Base-by-base conservation (phyloP, 2,113 vertebrate species). In the Coptodon bakossiorum region DNA sequence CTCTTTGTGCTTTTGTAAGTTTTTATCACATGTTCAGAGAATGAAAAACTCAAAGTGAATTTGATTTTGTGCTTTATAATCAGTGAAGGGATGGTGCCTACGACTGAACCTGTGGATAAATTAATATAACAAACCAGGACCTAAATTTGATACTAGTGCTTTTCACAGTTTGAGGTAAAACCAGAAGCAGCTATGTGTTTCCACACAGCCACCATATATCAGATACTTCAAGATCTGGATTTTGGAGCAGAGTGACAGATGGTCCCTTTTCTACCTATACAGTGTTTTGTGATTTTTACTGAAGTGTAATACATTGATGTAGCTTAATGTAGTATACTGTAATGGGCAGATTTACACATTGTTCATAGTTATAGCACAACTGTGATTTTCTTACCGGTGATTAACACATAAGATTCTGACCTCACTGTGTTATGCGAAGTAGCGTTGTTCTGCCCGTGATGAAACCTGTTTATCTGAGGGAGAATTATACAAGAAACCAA, bases 1-100 rank as follows among this genome's bases (percentile, higher is more conserved):
- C n/a, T 54, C n/a, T 22, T 22, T 54, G n/a, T 54, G n/a, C 52
- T 54, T 54, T 54, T 54, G 9, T 54, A 5, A 2, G 9, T 1
- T 54, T 54, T 22, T 11, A 22, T 54, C n/a, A 54, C 52, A 54
- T 22, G 52, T 22, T 22, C 52, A 54, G 52, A 54, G n/a, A 54
- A 54, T 0, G 52, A 22, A 54, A 54, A 54, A 22, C 52, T 54
- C 52, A 22, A 54, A 22, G 52, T 22, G n/a, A 54, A 54, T 54
- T 54, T 22, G 52, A 54, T 22, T 22, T 22, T 22, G n/a, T 54
- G 52, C n/a, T 54, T 54, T 54, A 54, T 0, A 0, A 54, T 54
- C n/a, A 54, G 52, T 54, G 22, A 54, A n/a, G 9, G n/a, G n/a
- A 54, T 12, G 10, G 52, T 54, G 3, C 52, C n/a, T 54, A 54